Evolutionary conservation across 2,888 invertebrate genomes (phyloP).

Genomic region (Apoderus coryli): DNA sequence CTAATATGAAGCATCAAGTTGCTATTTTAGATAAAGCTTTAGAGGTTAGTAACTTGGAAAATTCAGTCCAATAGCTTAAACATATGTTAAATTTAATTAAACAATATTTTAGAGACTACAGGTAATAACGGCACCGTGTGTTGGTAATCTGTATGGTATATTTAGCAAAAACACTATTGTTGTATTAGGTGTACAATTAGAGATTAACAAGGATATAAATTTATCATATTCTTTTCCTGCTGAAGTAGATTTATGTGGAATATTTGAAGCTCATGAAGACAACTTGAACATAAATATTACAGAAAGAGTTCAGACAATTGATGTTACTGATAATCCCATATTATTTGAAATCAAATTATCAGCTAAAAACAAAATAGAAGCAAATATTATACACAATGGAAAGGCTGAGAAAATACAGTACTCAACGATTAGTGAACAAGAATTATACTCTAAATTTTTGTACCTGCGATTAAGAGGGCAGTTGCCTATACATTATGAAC

Average conservation of each 20-base stretch:
- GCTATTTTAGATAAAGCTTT: constrained; percentile 56
- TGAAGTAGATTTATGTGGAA: constrained; percentile 63
- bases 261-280: constrained; percentile 23
- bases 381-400: constrained; percentile 56
- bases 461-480: constrained; percentile 54
- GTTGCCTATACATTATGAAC: constrained; percentile 48
- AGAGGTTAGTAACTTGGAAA: constrained; percentile 40
- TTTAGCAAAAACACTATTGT: constrained; percentile 57
- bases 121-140: constrained; percentile 43
- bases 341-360: constrained; percentile 40
- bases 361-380: constrained; percentile 42
- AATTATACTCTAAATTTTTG: constrained; percentile 53
- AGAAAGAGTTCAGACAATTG: constrained; percentile 49
- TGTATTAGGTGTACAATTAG: constrained; percentile 53
- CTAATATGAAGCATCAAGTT: constrained; percentile 61
- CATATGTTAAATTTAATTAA: constrained; percentile 1
- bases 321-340: constrained; percentile 68
- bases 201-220: constrained; percentile 40
- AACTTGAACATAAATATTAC: constrained; percentile 41
- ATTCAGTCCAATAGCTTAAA: not conserved
- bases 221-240: constrained; percentile 55
- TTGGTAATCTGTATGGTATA: constrained; percentile 61
- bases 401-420: constrained; percentile 51
- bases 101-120: constrained; percentile 45
- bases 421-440: constrained; percentile 45